Evolutionary conservation across 2,888 invertebrate species (phyloP), one percentile per base, ranked within the genome.

Genomic region (Abrostola tripartita): DNA sequence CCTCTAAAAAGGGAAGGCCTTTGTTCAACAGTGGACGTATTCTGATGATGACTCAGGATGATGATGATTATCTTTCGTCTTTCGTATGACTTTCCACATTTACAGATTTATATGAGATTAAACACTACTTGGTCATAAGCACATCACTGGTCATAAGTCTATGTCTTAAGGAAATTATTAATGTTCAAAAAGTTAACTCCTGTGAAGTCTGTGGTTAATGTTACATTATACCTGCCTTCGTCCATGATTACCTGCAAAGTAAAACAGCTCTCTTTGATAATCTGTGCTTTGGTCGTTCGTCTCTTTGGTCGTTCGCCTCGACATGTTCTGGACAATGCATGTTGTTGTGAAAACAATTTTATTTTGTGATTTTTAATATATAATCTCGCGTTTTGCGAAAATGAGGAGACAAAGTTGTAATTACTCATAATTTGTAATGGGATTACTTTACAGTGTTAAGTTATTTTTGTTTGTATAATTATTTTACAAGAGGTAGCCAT

Each of bases 371-470:
- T 74, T 76, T 37, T 51, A 56, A 11, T 63, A 62, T 53, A 42
- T 37, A 58, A 40, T 65, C 52, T 51, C 51, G 52, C 7, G 51
- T 60, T 51, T 52, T 55, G 56, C 51, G 52, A 79, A 78, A 69
- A 80, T 80, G 79, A 61, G 60, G 59, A 66, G 62, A 60, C 63
- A 65, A 65, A 65, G 63, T 74, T 51, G 44, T 69, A 62, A 52
- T 57, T 52, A 59, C 12, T 69, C 59, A 24, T 78, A 66, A 63
- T 59, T 66, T 78, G 71, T 75, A 35, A 79, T 79, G 79, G 68
- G 69, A 71, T 63, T 52, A 52, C 68, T 36, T 57, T 56, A 66
- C 54, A 61, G 52, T 65, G 70, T 53, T 62, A 65, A 55, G 51
- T 73, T 74, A 66, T 68, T 70, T 68, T 73, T 71, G 62, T 66